phyloP scores from a whole-genome alignment of 2,888 invertebrate genomes.

The Drosophila austrosaltans region DNA sequence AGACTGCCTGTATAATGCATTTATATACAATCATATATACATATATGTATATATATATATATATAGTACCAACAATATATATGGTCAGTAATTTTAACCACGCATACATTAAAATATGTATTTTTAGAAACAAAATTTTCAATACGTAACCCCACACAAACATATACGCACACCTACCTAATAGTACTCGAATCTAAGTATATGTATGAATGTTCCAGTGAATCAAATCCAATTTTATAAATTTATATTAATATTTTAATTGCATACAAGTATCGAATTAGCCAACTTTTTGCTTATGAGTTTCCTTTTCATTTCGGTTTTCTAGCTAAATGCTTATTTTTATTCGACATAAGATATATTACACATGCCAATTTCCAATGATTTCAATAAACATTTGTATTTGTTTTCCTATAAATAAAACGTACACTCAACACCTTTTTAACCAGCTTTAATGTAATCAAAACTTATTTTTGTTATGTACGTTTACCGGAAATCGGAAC shows the following conservation, averaged over 20 bases:
- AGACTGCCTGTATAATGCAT: slow-evolving; percentile 72
- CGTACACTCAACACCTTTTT: background rate
- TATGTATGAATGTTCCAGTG: slow-evolving; percentile 38
- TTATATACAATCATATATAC: slow-evolving; percentile 50
- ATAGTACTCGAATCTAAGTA: slow-evolving; percentile 25
- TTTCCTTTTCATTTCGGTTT: slow-evolving; percentile 47
- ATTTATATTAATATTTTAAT: slow-evolving; percentile 7
- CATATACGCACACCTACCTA: background rate
- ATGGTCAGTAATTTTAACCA: slow-evolving; percentile 31
- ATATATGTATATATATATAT: slow-evolving; percentile 47
- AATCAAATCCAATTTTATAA: slow-evolving; percentile 32
- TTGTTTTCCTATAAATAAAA: background rate
- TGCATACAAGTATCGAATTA: slow-evolving; percentile 32
- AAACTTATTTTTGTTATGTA: background rate
- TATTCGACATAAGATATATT: slow-evolving; percentile 12
- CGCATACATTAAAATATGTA: slow-evolving; percentile 34
- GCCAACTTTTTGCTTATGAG: slow-evolving; percentile 47
- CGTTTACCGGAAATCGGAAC: too few species aligned
- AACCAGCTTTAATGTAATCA: background rate
- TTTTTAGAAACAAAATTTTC: slow-evolving; percentile 29
- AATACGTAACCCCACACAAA: background rate
- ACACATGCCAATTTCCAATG: slow-evolving; percentile 19
- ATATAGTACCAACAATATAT: slow-evolving; percentile 32
- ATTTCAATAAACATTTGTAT: slow-evolving; percentile 11
- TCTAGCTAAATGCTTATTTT: slow-evolving; percentile 71